These are phyloP conservation scores for Dipodomys spectabilis DNA, from an alignment of 2,113 vertebrate species.

Conservation along the genomic window DNA sequence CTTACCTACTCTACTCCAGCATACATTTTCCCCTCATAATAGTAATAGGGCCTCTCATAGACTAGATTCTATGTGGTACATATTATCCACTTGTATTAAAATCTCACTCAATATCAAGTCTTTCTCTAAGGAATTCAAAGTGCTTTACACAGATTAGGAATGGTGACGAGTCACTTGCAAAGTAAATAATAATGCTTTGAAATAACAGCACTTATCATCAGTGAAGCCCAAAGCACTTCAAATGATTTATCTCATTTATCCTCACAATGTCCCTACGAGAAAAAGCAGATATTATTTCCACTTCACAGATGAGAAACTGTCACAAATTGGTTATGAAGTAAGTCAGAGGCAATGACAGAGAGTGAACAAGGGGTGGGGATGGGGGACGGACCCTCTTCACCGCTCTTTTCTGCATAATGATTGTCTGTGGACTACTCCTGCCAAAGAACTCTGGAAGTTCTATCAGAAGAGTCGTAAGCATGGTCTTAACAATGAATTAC, in stretches of 20 bases:
- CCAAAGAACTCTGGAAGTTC: neutral
- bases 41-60: neutral
- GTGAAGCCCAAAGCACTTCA: conserved; percentile 44
- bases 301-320: neutral
- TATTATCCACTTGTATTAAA: conserved; percentile 59
- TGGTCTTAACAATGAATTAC: neutral
- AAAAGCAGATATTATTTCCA: conserved; percentile 42
- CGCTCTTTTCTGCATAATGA: neutral
- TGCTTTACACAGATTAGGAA: conserved; percentile 48
- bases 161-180: conserved; percentile 37
- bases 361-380: neutral
- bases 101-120: conserved; percentile 33
- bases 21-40: neutral
- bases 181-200: conserved; percentile 59
- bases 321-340: conserved; percentile 4
- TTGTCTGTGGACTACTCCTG: neutral
- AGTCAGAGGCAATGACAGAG: neutral
- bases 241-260: conserved; percentile 38
- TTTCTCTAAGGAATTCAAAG: conserved; percentile 55
- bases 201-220: conserved; percentile 43
- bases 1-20: neutral
- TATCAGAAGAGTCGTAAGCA: neutral
- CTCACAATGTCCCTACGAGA: neutral
- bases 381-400: neutral
- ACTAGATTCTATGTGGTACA: neutral